phyloP scores from a whole-genome alignment of 2,797 vertebrate genomes.

The Notoglanidium macrostoma region DNA sequence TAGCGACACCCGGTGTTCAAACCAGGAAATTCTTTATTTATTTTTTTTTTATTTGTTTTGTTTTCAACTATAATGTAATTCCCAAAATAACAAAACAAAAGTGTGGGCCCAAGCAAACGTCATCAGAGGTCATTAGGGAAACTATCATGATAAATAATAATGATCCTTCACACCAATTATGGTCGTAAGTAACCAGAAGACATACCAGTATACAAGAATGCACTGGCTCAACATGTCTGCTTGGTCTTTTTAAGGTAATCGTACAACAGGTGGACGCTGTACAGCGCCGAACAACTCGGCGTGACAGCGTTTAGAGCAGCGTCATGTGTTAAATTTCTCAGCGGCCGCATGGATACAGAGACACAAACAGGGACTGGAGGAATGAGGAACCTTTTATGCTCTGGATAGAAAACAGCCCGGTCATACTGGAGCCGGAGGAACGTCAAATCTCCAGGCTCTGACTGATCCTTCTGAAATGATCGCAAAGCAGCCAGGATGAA shows the following conservation, averaged over 20 bases:
- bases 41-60: too few relatives aligned
- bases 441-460: not conserved
- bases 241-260: not conserved
- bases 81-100: not conserved
- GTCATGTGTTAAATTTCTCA: slow-evolving; percentile 10
- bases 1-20: slow-evolving; percentile 15
- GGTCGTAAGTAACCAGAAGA: not conserved
- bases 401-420: not conserved
- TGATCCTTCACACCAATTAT: not conserved
- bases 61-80: not conserved
- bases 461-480: not conserved
- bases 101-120: too few relatives aligned
- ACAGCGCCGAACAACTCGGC: not conserved
- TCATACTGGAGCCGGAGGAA: not conserved
- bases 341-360: slow-evolving; percentile 3
- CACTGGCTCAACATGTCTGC: not conserved
- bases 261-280: slow-evolving; percentile 17
- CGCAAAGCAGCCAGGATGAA: not conserved
- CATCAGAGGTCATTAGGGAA: not conserved
- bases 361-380: not conserved
- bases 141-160: not conserved
- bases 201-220: not conserved
- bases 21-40: not conserved
- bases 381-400: slow-evolving; percentile 27
- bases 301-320: not conserved